Evolutionary conservation across 1,140 invertebrate genomes (phyloP).

Genomic region (Mizuhopecten yessoensis): DNA sequence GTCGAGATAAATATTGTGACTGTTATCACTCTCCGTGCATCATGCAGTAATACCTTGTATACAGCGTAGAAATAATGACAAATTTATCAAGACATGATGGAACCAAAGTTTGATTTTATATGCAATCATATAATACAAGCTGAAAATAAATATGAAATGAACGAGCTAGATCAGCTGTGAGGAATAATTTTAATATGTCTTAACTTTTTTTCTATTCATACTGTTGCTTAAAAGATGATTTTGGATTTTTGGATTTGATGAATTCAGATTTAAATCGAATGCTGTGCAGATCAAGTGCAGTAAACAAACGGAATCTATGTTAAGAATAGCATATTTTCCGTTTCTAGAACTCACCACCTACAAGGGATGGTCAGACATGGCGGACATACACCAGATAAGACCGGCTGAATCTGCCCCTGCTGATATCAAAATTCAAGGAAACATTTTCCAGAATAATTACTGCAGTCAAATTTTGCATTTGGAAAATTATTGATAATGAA

Average conservation of each 20-base stretch:
- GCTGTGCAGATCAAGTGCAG: not conserved
- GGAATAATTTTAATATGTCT: no score
- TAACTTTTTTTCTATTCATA: no score
- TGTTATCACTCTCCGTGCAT: no score
- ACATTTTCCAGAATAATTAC: conserved; percentile 21
- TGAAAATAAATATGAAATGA: not conserved
- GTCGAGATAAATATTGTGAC: not conserved
- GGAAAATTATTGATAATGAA: no score
- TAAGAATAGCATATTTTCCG: not conserved
- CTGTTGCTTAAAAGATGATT: no score
- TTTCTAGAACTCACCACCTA: not conserved
- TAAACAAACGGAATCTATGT: not conserved
- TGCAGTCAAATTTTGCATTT: not conserved
- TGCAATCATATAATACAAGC: not conserved
- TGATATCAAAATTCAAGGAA: conserved; percentile 33
- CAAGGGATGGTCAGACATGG: not conserved
- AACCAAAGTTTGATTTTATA: not conserved
- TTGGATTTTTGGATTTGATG: no score
- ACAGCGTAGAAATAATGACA: not conserved
- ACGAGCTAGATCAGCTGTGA: no score
- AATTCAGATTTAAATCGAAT: not conserved
- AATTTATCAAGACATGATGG: not conserved
- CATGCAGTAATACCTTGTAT: no score
- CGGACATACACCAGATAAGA: conserved; percentile 11
- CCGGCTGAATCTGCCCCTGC: not conserved